Evolutionary conservation across 2,797 vertebrate species (phyloP), one percentile per base, ranked within the genome.

Genomic region (Sebastes trivittatus): DNA sequence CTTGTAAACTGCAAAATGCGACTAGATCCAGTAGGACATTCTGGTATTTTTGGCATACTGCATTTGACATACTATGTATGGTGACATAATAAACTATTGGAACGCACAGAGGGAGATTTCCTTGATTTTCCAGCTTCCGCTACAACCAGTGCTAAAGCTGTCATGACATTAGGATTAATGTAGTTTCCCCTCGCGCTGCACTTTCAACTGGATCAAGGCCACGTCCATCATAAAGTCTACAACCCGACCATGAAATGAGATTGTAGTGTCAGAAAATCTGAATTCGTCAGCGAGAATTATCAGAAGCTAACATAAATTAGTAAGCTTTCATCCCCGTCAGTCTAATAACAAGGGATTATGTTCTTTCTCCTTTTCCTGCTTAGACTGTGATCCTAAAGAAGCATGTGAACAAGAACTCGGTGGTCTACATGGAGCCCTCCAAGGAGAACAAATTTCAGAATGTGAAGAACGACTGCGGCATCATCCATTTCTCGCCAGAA

Each of bases 371-470:
- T 65, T 4, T 14, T 27, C 9, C 54, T 72, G 59, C 54, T 16
- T 74, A 97, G 96, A 95, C 95, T 2, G 95, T 96, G 88, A 96
- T 96, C 85, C 91, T 97, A 38, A 95, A 97, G 92, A 96, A 97
- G 81, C 96, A 96, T 1, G 90, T 96, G 16, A 96, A 95, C 91
- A 96, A 94, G 90, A 96, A 94, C 89, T 94, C 95, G 0, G 95
- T 96, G 75, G 94, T 96, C 52, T 96, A 96, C 87, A 95, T 96
- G 95, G 96, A 97, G 82, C 95, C 95, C 4, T 95, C 95, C 62
- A 96, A 95, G 87, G 96, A 96, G 88, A 95, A 95, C 90, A 95
- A 94, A 74, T 95, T 96, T 79, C 95, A 95, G 88, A 96, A 92
- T 8, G 84, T 93, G 82, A 96, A 95, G 92, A 96, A 91, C 49